Conservation (phyloP, 2,113 vertebrate species). For the Epinephelus fuscoguttatus region DNA sequence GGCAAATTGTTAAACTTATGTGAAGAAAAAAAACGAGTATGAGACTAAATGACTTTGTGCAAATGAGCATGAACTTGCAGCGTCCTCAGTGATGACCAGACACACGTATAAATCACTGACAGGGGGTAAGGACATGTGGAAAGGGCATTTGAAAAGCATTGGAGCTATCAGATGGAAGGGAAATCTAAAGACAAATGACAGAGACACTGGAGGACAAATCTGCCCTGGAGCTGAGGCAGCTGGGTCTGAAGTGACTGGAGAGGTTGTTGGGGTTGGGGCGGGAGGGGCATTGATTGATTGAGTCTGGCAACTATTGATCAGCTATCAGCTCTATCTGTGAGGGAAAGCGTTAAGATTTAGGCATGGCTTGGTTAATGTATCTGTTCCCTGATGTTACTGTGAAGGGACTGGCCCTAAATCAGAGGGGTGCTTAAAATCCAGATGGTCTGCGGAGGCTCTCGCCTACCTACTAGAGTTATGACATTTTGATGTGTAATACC, state of each 20-base stretch:
- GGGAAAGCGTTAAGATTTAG: slow-evolving; percentile 75
- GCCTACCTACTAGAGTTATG: neutral
- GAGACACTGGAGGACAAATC: slow-evolving; percentile 70
- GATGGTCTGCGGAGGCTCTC: neutral
- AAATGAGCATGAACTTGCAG: slow-evolving; percentile 57
- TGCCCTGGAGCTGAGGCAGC: slow-evolving; percentile 67
- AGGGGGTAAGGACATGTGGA: slow-evolving; percentile 53
- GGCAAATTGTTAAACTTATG: slow-evolving; percentile 18
- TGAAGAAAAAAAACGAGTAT: slow-evolving; percentile 33
- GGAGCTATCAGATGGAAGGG: slow-evolving; percentile 66
- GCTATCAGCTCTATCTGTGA: slow-evolving; percentile 79
- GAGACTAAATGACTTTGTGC: slow-evolving; percentile 50
- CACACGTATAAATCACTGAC: slow-evolving; percentile 73
- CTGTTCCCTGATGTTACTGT: slow-evolving; percentile 50
- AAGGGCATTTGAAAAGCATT: slow-evolving; percentile 65
- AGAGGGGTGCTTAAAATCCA: slow-evolving; percentile 23
- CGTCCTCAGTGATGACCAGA: slow-evolving; percentile 50
- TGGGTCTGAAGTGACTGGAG: slow-evolving; percentile 48
- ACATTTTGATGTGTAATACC: neutral
- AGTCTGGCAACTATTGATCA: slow-evolving; percentile 84
- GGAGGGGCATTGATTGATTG: slow-evolving; percentile 78
- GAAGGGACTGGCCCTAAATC: slow-evolving; percentile 61
- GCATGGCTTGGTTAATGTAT: slow-evolving; percentile 76
- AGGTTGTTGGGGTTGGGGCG: slow-evolving; percentile 43
- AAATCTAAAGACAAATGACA: slow-evolving; percentile 79